A percentile compares a stretch with the other conserved stretches of the same genome.
Evolutionary conservation across 2,888 invertebrate genomes (phyloP).

Genomic region (Eristalis pertinax): DNA sequence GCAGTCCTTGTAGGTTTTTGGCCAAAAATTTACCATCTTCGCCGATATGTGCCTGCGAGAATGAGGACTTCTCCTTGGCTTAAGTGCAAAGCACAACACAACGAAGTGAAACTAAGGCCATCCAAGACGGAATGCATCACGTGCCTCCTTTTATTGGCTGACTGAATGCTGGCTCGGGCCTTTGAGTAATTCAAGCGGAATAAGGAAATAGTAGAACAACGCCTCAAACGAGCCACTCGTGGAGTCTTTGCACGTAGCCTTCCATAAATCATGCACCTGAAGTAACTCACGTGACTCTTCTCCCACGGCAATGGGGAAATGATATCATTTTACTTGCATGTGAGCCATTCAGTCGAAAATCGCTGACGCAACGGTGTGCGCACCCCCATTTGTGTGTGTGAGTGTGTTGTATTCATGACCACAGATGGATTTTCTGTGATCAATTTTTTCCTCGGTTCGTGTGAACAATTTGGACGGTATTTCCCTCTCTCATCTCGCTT

Average conservation of each 20-base stretch:
- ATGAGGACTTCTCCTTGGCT: constrained; percentile 15
- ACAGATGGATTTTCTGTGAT: constrained; percentile 43
- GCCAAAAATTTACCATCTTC: background rate
- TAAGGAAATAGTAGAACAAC: constrained; percentile 26
- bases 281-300: constrained; percentile 57
- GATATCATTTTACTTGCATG: background rate
- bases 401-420: constrained; percentile 29
- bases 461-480: background rate
- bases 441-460: constrained; percentile 17
- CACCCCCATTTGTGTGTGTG: background rate
- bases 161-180: background rate
- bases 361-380: constrained; percentile 30
- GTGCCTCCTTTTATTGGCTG: constrained; percentile 1
- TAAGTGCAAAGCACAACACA: background rate
- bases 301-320: background rate
- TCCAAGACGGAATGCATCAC: constrained; percentile 1
- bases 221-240: constrained; percentile 25
- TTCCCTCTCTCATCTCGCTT: constrained; percentile 27
- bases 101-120: background rate
- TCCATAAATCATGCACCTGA: constrained; percentile 70
- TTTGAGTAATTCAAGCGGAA: constrained; percentile 36
- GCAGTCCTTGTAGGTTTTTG: background rate
- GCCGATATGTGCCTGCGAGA: constrained; percentile 13
- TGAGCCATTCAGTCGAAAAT: background rate
- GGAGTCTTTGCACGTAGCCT: constrained; percentile 61